These are phyloP conservation scores for Characodon lateralis DNA, from an alignment of 2,797 vertebrate species.

Conservation along the genomic window DNA sequence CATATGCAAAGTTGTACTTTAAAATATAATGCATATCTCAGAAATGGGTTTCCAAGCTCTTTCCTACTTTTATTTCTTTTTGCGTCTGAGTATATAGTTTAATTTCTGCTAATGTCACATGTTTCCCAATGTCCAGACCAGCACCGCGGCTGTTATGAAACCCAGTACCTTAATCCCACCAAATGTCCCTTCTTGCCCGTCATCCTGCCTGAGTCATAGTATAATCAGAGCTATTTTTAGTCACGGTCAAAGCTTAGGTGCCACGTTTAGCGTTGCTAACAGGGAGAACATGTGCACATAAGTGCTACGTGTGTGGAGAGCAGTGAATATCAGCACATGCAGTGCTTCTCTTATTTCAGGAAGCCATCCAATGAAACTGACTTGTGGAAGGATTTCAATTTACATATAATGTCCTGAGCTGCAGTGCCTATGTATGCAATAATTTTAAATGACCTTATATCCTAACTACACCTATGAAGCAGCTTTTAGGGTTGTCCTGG, in stretches of 20 bases:
- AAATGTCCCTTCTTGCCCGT: conserved; percentile 57
- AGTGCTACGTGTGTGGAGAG: conserved; percentile 42
- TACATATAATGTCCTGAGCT: background rate
- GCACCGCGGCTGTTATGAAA: conserved; percentile 79
- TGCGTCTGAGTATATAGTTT: conserved; percentile 1
- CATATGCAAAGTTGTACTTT: background rate
- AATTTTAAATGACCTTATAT: background rate
- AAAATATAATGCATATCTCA: background rate
- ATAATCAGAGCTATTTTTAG: conserved; percentile 78
- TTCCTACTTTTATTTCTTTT: background rate
- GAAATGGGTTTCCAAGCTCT: background rate
- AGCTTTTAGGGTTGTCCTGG: background rate
- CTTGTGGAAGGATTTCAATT: conserved; percentile 2
- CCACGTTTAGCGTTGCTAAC: conserved; percentile 56
- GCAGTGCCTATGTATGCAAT: background rate
- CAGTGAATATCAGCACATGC: conserved; percentile 33
- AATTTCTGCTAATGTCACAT: conserved; percentile 28
- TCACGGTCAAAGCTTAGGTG: conserved; percentile 53
- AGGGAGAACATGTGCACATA: conserved; percentile 47
- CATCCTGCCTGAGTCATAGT: conserved; percentile 66
- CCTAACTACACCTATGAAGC: background rate
- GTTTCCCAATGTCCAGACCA: conserved; percentile 45
- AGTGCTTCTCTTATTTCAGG: conserved; percentile 12
- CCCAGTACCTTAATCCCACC: conserved; percentile 67
- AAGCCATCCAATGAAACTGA: conserved; percentile 18